Base-by-base conservation (phyloP, 2,113 vertebrate genomes). In the Clinocottus analis region DNA sequence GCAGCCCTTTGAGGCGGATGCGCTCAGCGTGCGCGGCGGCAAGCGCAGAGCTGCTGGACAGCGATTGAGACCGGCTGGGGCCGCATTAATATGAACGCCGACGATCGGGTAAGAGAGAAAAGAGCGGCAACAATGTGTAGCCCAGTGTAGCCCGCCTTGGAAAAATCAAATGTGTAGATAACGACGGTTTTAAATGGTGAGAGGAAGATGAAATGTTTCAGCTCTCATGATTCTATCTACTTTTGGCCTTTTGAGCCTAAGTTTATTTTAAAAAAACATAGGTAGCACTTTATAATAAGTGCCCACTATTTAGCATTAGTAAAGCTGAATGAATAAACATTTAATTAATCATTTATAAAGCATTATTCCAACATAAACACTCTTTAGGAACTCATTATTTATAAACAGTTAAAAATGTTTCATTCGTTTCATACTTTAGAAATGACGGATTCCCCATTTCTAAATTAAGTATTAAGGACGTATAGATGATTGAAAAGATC, bases 1-100 rank as follows among this genome's bases (percentile, higher is more conserved):
- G 68, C 2, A 17, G 79, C 58, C 58, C 80, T 85, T 75, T 73
- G 60, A 89, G 74, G 70, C 70, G 3, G 47, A 79, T 70, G 12
- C 47, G 33, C 33, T 35, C 33, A 3, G 80, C 77, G 29, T 73
- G 67, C 13, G 82, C 53, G 68, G 63, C 65, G 29, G 35, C 55
- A 31, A 1, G 8, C 29, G 59, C 68, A 0, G 23, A 69, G 82
- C 76, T 4, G 75, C 82, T 1, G 80, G 85, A 84, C 80, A 3
- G 17, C 29, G 66, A 77, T 79, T 63, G 77, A 81, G 75, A 4
- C 31, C 0, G 25, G 43, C 80, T 64, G 72, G 51, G 6, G 64
- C 9, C 31, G 51, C 76, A 14, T 75, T 62, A 82, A 78, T 71
- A 74, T 79, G 63, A 87, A 67, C 60, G 35, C 45, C 53, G 25